Base-by-base conservation (phyloP, 2,888 invertebrate genomes). In the Polia nebulosa region DNA sequence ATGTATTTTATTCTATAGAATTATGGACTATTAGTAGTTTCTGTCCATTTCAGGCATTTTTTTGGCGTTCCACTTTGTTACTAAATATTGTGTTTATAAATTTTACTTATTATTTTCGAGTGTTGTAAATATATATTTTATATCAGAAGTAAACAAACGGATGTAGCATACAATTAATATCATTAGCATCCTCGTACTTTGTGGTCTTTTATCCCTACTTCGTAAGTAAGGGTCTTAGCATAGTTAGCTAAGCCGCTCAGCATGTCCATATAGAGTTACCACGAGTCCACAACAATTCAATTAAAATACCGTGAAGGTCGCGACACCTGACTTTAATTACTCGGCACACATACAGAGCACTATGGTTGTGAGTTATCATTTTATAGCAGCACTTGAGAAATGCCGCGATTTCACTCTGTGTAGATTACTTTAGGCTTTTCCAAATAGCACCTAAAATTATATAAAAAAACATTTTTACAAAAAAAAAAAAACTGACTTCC, bases 221-320 rank as follows among this genome's bases (percentile, higher is more conserved):
- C 9, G 29, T 44, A 20, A 52, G 2, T 34, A 39, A 45, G 29
- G 58, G 41, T 47, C 51, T 70, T 53, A 70, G 32, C 29, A 32
- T 70, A 36, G 44, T 41, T 34, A 45, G 58, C 57, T 76, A 64
- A 58, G 17, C 60, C 57, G 57, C 57, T 44, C 52, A 76, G 57
- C 53, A 27, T 64, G 44, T 27, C 60, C 71, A 58, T 75, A 85
- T 86, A 82, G 74, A 82, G 85, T 88, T 89, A 88, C 88, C 78
- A 71, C 63, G 20, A 72, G 51, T 72, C 32, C 64, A 72, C 83
- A 85, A 83, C 84, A 85, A 85, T 86, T 87, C 84, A 84, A 85
- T 85, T 86, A 84, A 87, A 82, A 81, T 81, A 84, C 87, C 89
- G 87, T 87, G 89, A 90, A 91, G 90, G 90, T 78, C 87, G 74